phyloP scores from a whole-genome alignment of 2,113 vertebrate species.

The Sterrhoptilus dennistouni region DNA sequence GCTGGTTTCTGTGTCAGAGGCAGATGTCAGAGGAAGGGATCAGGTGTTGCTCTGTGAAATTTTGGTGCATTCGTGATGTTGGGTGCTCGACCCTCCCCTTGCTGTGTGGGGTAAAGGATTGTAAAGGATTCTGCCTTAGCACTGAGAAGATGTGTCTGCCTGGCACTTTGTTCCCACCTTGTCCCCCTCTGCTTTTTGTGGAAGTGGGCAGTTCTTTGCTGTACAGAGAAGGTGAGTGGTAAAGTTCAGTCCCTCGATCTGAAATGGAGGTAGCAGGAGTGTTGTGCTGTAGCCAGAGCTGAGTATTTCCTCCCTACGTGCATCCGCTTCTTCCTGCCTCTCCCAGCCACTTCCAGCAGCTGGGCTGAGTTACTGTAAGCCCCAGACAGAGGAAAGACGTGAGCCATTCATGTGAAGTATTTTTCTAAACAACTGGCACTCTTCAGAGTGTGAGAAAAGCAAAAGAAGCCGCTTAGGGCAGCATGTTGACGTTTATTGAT shows the following conservation, averaged over 20 bases:
- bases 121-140: no score
- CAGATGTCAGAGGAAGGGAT: neutral
- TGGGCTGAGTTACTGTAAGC: neutral
- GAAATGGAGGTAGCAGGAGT: neutral
- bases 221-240: neutral
- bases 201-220: neutral
- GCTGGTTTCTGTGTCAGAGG: neutral
- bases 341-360: constrained; percentile 7
- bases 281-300: neutral
- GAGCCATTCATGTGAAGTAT: neutral
- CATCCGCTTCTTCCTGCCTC: constrained; percentile 26
- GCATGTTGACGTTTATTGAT: neutral
- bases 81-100: rapidly evolving
- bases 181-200: neutral
- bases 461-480: neutral
- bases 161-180: neutral
- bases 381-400: neutral
- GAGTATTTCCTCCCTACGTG: neutral
- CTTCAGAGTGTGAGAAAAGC: neutral
- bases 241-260: neutral
- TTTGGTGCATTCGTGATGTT: neutral
- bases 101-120: neutral
- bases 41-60: neutral
- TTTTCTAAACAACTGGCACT: neutral
- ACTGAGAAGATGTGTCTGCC: rapidly evolving